Evolutionary conservation across 2,888 invertebrate genomes (phyloP), one percentile per base, ranked within the genome.

Genomic region (Hydraecia micacea): DNA sequence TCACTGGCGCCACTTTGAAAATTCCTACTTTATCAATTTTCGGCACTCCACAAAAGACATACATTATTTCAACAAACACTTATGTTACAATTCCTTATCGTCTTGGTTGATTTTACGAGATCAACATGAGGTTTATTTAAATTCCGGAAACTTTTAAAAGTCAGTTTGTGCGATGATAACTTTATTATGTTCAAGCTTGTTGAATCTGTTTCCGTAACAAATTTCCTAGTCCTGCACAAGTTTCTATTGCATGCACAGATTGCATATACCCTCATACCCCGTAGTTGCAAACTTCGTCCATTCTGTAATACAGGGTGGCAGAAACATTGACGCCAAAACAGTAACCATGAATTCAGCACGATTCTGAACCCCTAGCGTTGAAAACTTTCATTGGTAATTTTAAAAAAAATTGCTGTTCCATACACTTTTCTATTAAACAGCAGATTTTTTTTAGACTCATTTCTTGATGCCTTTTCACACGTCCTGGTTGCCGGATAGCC

Each of bases 201-300:
- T 67, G 28, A 55, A 42, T 32, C 18, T 25, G 71, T 39, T 74
- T 55, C 25, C n/a, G 46, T 6, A 73, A 49, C 73, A 13, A 73
- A 68, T 58, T 72, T 18, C 42, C 39, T 11, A 2, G 21, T 18
- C 25, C 28, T 11, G 55, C 71, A 72, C 18, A 32, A 74, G 55
- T 74, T 74, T 58, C 25, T 32, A 72, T 72, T 74, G 25, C 73
- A 36, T n/a, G 32, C 42, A 36, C 18, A 49, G n/a, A 73, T 73
- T 66, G 36, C n/a, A 66, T 73, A 21, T 66, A n/a, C 36, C 21
- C n/a, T 36, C 36, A 39, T 39, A 39, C 2, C 66, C 42, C 18
- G 6, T 46, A 42, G 11, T 28, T n/a, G 66, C 39, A 39, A 71
- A 71, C 55, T 4, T 67, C 11, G 11, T 42, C 18, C 32, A 3